A percentile compares a stretch with the other conserved stretches of the same genome.
Conservation (phyloP, 2,888 invertebrate genomes). For the Pteria penguin region DNA sequence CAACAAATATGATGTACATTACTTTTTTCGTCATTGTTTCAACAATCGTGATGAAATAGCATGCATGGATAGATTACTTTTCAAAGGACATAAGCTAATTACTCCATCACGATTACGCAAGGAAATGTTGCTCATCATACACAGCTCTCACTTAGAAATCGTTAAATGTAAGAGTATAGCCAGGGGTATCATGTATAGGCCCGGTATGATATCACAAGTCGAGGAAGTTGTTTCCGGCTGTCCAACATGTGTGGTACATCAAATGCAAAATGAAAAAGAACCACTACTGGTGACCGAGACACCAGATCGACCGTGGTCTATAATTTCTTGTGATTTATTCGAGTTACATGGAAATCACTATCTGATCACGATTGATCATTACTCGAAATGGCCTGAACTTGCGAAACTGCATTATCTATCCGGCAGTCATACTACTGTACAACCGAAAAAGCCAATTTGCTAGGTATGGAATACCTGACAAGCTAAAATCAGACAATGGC, state of each 20-base stretch:
- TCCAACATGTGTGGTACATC: conserved; percentile 7
- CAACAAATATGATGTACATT: conserved; percentile 23
- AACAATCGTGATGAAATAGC: conserved; percentile 43
- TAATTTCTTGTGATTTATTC: conserved; percentile 42
- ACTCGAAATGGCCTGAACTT: conserved; percentile 42
- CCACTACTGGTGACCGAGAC: conserved; percentile 35
- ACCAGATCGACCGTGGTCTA: conserved; percentile 42
- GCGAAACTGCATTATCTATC: conserved; percentile 29
- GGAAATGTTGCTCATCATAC: conserved; percentile 35
- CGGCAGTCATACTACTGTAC: neutral
- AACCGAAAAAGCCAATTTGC: neutral
- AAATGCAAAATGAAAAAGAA: conserved; percentile 30
- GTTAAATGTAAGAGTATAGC: conserved; percentile 44
- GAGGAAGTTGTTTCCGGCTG: too few relatives aligned
- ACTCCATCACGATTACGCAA: conserved; percentile 21
- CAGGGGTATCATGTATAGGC: conserved; percentile 41
- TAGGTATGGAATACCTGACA: neutral
- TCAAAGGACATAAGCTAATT: conserved; percentile 30
- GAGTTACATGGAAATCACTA: conserved; percentile 39
- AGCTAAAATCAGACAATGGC: conserved; percentile 24
- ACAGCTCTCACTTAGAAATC: conserved; percentile 45
- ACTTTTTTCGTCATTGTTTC: conserved; percentile 28
- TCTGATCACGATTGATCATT: conserved; percentile 32
- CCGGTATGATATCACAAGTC: conserved; percentile 41
- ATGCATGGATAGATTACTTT: conserved; percentile 38